phyloP scores from a whole-genome alignment of 1,140 invertebrate genomes.

The Maconellicoccus hirsutus region DNA sequence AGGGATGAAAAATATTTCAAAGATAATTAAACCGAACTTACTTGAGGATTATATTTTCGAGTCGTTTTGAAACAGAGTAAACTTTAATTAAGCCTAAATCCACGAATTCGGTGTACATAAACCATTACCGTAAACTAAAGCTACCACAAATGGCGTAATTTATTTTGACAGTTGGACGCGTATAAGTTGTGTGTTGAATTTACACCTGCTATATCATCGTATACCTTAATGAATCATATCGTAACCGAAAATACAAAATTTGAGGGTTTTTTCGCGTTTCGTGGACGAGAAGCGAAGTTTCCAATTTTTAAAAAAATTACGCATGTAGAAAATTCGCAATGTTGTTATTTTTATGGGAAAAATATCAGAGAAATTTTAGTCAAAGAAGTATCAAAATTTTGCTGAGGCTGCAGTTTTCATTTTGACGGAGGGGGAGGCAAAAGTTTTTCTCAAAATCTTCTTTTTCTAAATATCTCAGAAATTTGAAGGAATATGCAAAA shows the following conservation, averaged over 20 bases:
- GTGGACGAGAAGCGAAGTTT: too few relatives aligned
- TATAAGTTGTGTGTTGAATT: not conserved
- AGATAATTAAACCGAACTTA: not conserved
- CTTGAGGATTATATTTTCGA: not conserved
- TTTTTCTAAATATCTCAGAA: too few relatives aligned
- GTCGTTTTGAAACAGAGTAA: not conserved
- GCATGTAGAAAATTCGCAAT: too few relatives aligned
- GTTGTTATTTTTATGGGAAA: too few relatives aligned
- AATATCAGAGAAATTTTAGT: too few relatives aligned
- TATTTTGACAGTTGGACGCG: not conserved
- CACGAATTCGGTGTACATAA: not conserved
- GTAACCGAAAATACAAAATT: not conserved
- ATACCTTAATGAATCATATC: not conserved
- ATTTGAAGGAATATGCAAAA: too few relatives aligned
- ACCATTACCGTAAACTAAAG: constrained; percentile 8
- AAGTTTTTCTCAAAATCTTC: too few relatives aligned
- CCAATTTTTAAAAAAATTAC: too few relatives aligned
- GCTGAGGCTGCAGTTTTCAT: too few relatives aligned
- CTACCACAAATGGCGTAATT: constrained; percentile 3
- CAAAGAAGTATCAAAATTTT: too few relatives aligned
- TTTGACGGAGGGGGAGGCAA: too few relatives aligned
- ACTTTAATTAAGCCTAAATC: constrained; percentile 9
- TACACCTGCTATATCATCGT: not conserved
- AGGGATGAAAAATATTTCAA: not conserved
- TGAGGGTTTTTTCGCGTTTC: too few relatives aligned